phyloP scores from a whole-genome alignment of 2,113 vertebrate species.

The Glaucomys volans region DNA sequence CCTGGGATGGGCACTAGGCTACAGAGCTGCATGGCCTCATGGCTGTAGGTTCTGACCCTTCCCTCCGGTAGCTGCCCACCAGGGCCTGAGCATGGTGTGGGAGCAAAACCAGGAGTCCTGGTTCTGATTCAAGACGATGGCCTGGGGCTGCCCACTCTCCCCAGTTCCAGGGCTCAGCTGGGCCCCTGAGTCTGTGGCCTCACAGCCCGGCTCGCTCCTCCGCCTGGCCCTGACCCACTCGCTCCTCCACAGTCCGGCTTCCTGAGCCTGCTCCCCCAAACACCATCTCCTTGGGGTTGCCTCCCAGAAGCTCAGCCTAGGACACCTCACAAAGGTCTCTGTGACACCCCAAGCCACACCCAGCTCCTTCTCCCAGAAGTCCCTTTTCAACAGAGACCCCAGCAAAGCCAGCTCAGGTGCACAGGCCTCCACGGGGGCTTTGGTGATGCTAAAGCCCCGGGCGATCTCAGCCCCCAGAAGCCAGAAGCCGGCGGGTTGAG shows the following conservation, averaged over 20 bases:
- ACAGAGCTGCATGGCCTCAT: accelerated
- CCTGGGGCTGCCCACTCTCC: neutral
- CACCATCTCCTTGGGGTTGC: neutral
- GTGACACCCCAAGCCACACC: too few species aligned
- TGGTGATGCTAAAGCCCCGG: neutral
- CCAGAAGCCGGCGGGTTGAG: constrained; percentile 68
- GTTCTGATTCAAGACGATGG: neutral
- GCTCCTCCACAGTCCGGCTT: neutral
- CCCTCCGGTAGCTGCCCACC: neutral
- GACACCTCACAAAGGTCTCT: neutral
- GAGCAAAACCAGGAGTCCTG: neutral
- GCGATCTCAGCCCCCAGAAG: constrained; percentile 16
- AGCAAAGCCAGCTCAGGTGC: neutral
- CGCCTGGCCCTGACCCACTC: accelerated
- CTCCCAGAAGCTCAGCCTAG: neutral
- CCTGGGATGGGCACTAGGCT: neutral
- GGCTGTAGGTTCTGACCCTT: too few species aligned
- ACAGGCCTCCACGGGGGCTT: neutral
- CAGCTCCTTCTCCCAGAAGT: accelerated
- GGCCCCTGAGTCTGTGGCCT: neutral
- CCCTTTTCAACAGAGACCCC: neutral
- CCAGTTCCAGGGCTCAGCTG: accelerated
- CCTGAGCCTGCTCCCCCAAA: neutral
- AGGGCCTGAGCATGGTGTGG: accelerated
- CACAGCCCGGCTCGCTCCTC: neutral